phyloP scores from a whole-genome alignment of 2,888 invertebrate species.

The Tuberolachnus salignus region DNA sequence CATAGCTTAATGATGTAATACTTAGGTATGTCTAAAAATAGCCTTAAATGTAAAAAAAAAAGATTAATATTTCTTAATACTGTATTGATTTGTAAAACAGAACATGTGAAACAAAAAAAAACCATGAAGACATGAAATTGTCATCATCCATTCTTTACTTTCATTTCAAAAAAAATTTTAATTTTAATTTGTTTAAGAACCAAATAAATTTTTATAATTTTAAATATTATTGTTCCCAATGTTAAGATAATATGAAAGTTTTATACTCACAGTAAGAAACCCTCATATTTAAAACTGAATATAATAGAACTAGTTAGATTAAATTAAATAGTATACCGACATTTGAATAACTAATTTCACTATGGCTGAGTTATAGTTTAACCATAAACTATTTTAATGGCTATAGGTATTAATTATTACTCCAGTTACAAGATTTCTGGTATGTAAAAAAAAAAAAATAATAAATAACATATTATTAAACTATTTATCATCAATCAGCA shows the following conservation, averaged over 20 bases:
- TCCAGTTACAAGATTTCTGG: conserved; percentile 1
- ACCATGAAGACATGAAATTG: background rate
- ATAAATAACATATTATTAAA: conserved; percentile 11
- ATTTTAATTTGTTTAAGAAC: background rate
- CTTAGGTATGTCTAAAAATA: background rate
- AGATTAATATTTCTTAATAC: background rate
- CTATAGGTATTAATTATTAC: background rate
- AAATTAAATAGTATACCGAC: too few species aligned
- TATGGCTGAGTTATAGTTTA: background rate
- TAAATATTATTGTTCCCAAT: background rate
- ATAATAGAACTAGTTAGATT: too few species aligned
- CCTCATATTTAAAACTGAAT: background rate
- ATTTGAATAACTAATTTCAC: background rate
- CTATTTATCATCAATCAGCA: background rate
- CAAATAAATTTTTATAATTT: background rate
- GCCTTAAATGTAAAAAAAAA: background rate
- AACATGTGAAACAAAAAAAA: conserved; percentile 11
- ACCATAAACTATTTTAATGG: conserved; percentile 11
- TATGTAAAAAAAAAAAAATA: conserved; percentile 16
- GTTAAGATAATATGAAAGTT: background rate
- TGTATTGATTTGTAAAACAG: background rate
- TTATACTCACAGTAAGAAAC: background rate
- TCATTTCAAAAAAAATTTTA: background rate
- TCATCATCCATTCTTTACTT: background rate
- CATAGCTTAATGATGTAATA: background rate